phyloP scores from a whole-genome alignment of 1,140 invertebrate genomes.

The Cotesia chilonis region DNA sequence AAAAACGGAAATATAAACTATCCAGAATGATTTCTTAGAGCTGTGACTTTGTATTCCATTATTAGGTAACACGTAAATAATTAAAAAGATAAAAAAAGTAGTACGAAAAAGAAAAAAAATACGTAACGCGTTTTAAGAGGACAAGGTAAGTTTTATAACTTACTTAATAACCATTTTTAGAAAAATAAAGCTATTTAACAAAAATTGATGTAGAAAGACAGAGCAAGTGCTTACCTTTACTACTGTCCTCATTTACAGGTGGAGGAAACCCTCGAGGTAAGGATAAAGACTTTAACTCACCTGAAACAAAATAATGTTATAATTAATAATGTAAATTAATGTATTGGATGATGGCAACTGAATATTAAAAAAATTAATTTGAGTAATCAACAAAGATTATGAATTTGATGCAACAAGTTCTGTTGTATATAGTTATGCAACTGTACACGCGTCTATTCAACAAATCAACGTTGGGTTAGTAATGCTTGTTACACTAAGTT shows the following conservation, averaged over 20 bases:
- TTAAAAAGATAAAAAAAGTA: background rate
- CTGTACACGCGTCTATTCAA: conserved; percentile 1
- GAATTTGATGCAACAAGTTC: background rate
- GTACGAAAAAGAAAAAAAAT: background rate
- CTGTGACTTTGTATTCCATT: background rate
- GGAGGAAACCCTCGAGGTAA: conserved; percentile 63
- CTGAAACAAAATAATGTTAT: conserved; percentile 54
- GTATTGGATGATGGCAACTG: background rate
- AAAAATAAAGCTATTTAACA: background rate
- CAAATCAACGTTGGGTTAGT: background rate
- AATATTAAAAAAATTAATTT: background rate
- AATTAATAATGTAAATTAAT: conserved; percentile 7
- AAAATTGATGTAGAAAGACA: background rate
- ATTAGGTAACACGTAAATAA: background rate
- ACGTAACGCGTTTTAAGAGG: background rate
- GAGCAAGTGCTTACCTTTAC: conserved; percentile 13
- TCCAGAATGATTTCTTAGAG: conserved; percentile 6
- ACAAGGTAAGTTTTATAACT: background rate
- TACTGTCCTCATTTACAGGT: conserved; percentile 46
- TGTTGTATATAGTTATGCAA: background rate
- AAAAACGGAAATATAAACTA: conserved; percentile 28
- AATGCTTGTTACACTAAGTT: conserved; percentile 1
- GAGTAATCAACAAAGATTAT: background rate
- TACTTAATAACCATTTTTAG: background rate
- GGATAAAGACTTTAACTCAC: conserved; percentile 67